Evolutionary conservation across 2,113 vertebrate species (phyloP).

Genomic region (Caretta caretta): DNA sequence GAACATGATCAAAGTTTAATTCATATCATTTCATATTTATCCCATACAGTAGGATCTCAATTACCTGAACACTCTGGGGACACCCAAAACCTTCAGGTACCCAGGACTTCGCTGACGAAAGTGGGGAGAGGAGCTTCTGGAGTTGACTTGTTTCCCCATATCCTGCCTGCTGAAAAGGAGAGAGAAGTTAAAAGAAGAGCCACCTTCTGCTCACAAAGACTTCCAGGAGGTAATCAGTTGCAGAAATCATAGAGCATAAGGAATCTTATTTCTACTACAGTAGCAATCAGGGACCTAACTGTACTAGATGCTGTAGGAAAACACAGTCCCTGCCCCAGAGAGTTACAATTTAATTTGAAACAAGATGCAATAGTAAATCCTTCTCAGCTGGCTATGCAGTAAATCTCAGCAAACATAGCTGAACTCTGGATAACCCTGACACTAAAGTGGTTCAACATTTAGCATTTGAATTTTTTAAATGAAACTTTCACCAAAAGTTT

Average conservation of each 20-base stretch:
- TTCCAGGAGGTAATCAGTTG: too few species aligned
- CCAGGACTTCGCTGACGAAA: neutral
- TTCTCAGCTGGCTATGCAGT: neutral
- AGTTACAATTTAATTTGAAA: too few species aligned
- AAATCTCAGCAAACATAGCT: neutral
- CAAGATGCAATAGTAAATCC: too few species aligned
- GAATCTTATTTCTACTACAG: too few species aligned
- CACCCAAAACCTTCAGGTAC: neutral
- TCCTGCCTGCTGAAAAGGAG: neutral
- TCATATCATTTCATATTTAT: too few species aligned
- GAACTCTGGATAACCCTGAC: neutral
- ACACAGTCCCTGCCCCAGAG: too few species aligned
- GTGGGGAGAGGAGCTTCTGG: neutral
- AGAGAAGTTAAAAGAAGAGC: too few species aligned
- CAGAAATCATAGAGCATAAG: too few species aligned
- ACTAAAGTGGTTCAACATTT: neutral
- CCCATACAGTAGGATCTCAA: too few species aligned
- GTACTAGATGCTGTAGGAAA: too few species aligned
- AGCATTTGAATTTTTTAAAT: neutral
- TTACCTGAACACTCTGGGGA: neutral
- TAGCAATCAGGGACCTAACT: too few species aligned
- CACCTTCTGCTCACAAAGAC: too few species aligned
- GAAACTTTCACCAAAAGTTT: neutral
- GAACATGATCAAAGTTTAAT: neutral
- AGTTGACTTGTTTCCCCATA: neutral